phyloP scores from a whole-genome alignment of 2,888 invertebrate species.

The Diarsia mendica region DNA sequence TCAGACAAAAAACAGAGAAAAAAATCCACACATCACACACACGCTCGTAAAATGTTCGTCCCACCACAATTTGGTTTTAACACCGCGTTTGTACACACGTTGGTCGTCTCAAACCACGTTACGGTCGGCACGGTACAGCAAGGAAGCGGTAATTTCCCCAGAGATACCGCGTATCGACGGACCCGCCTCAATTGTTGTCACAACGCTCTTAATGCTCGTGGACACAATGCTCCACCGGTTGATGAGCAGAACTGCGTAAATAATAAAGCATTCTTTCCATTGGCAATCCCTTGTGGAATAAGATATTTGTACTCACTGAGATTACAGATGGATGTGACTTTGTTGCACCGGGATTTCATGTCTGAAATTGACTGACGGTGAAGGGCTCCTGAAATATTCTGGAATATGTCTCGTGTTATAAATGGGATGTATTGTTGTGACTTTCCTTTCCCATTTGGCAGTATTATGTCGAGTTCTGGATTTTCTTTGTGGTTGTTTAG shows the following conservation, averaged over 20 bases:
- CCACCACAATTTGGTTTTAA: conserved; percentile 77
- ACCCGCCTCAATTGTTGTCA: conserved; percentile 73
- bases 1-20: conserved; percentile 12
- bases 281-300: conserved; percentile 42
- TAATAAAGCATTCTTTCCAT: conserved; percentile 56
- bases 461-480: not conserved
- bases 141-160: conserved; percentile 80
- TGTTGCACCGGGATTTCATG: conserved; percentile 44
- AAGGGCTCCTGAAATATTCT: conserved; percentile 21
- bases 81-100: conserved; percentile 70
- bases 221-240: conserved; percentile 58
- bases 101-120: conserved; percentile 72
- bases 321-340: conserved; percentile 44
- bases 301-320: conserved; percentile 49
- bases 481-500: not conserved
- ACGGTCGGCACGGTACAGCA: conserved; percentile 63
- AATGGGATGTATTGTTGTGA: not conserved
- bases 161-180: conserved; percentile 79
- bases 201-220: conserved; percentile 55
- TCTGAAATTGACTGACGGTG: conserved; percentile 33
- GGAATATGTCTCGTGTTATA: conserved; percentile 5
- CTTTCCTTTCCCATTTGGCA: not conserved
- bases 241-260: conserved; percentile 56
- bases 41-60: conserved; percentile 41
- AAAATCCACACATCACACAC: conserved; percentile 32